phyloP scores from a whole-genome alignment of 2,113 vertebrate genomes.

The Microcebus ravelobensis region DNA sequence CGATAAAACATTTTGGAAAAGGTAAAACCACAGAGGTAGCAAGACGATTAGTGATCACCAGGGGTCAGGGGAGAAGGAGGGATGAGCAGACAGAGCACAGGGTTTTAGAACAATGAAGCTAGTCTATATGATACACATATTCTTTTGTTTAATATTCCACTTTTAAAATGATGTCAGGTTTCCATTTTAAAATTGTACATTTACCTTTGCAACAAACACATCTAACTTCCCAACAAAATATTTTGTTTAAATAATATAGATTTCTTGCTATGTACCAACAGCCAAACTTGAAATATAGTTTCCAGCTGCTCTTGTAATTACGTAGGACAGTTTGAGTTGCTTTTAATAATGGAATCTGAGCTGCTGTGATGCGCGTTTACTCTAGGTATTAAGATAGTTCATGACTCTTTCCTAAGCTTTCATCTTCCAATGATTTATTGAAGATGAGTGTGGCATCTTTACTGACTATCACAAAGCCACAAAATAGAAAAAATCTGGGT shows the following conservation, averaged over 20 bases:
- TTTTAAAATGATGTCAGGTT: background rate
- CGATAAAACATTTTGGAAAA: background rate
- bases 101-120: background rate
- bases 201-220: background rate
- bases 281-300: background rate
- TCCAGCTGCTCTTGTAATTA: background rate
- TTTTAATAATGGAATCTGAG: background rate
- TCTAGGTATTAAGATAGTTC: accelerated
- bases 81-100: accelerated
- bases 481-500: background rate
- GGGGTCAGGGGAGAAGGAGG: accelerated
- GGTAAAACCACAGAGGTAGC: accelerated
- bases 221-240: background rate
- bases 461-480: background rate
- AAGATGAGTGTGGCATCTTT: background rate
- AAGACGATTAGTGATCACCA: background rate
- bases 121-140: accelerated
- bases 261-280: background rate
- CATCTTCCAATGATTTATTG: background rate
- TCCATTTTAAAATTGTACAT: background rate
- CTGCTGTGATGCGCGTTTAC: accelerated
- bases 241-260: background rate
- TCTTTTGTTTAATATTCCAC: background rate
- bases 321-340: accelerated
- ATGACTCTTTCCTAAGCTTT: background rate